Base-by-base conservation (phyloP, 1,140 invertebrate species). In the Trichonephila inaurata region DNA sequence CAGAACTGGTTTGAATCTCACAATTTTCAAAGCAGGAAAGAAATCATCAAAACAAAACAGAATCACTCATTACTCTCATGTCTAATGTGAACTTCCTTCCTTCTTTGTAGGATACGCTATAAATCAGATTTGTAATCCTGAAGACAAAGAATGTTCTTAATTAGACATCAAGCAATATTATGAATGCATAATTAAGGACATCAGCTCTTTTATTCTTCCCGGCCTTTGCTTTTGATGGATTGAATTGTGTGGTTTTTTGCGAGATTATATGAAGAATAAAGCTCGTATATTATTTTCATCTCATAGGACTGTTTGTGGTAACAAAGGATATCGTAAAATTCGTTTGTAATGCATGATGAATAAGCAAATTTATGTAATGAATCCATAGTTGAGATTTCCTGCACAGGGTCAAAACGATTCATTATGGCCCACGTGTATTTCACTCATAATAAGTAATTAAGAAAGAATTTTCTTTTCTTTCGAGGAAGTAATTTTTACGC, bases 21-120 rank as follows among this genome's bases (percentile, higher is more conserved):
- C 72, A 89, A 66, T 89, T 89, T 51, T 21, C 19, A 12, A 72
- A 58, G 87, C 18, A 72, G 64, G 44, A 89, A 89, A 24, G n/a
- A 8, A 69, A 72, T 72, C n/a, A 89, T 66, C 72, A 19, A 51
- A 89, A 7, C 28, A 64, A n/a, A 14, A 44, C 8, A 28, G 51
- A n/a, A 69, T 58, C 87, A 10, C 85, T 87, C 85, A 62, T 87
- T 87, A 62, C 51, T 87, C 85, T 60, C 19, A 28, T 72, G 62
- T 24, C 64, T 89, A 89, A 89, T 72, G 33, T 12, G 19, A 7
- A 72, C 21, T 89, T 89, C 87, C 87, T 89, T 69, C 87, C 87
- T 69, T 28, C 51, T 19, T 72, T 24, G 33, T 8, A 24, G 28
- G 19, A 87, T 24, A 5, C 8, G 85, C 40, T 87, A 33, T 62